A percentile compares a stretch with the other conserved stretches of the same genome.
phyloP scores from a whole-genome alignment of 1,140 invertebrate genomes.

The Delia radicum region DNA sequence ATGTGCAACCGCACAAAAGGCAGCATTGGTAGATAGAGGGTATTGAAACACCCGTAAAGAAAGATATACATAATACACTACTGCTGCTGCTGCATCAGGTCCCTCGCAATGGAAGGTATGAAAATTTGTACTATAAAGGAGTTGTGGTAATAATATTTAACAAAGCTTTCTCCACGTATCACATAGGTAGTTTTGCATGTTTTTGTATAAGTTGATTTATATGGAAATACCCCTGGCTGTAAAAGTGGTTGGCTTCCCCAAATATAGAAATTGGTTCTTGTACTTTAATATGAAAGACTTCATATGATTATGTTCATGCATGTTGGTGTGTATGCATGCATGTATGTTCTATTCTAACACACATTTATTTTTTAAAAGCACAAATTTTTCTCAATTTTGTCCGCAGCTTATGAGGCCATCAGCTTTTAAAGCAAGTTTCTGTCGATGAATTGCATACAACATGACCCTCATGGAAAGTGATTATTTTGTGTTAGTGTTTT shows the following conservation, averaged over 20 bases:
- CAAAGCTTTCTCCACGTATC: no score
- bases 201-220: no score
- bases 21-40: neutral
- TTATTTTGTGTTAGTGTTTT: neutral
- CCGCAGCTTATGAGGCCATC: slow-evolving; percentile 3
- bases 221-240: neutral
- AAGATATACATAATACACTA: neutral
- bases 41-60: neutral
- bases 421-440: neutral
- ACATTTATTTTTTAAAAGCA: neutral
- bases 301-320: neutral
- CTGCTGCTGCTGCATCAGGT: neutral
- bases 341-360: neutral
- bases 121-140: no score
- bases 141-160: no score
- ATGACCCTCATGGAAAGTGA: neutral
- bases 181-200: no score
- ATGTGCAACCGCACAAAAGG: neutral
- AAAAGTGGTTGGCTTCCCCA: neutral
- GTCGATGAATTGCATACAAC: neutral
- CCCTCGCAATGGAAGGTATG: no score
- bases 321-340: neutral
- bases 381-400: slow-evolving; percentile 22
- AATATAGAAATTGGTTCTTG: neutral
- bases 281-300: neutral